Evolutionary conservation across 1,140 invertebrate species (phyloP).

Genomic region (Drosophila ananassae): DNA sequence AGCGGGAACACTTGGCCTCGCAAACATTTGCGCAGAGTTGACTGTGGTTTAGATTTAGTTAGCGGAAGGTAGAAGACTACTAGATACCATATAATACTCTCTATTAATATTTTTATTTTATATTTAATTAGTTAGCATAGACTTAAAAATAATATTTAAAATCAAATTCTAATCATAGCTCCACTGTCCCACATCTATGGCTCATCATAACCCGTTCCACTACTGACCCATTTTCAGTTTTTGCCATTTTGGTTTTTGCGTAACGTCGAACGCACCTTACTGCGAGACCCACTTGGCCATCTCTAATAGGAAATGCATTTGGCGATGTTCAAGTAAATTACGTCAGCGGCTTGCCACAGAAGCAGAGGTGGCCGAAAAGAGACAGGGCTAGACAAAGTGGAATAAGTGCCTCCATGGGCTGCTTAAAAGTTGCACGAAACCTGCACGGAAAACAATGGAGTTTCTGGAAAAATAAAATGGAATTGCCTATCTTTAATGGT

Average conservation of each 20-base stretch:
- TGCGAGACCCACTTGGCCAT: conserved; percentile 31
- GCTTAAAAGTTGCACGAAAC: conserved; percentile 69
- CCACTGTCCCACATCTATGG: conserved; percentile 3
- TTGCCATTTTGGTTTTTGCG: conserved; percentile 36
- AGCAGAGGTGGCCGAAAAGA: conserved; percentile 1
- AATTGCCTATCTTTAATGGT: no score
- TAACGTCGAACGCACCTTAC: conserved; percentile 41
- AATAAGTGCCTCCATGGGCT: conserved; percentile 69
- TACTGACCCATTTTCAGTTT: conserved; percentile 39
- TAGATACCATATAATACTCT: not conserved
- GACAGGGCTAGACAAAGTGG: conserved; percentile 12
- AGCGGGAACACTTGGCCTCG: conserved; percentile 29
- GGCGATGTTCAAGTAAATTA: conserved; percentile 69
- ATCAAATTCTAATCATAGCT: no score
- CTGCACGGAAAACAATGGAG: not conserved
- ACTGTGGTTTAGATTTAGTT: conserved; percentile 45
- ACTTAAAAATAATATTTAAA: no score
- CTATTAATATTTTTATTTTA: not conserved
- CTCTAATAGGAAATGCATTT: conserved; percentile 71
- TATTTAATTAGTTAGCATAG: no score
- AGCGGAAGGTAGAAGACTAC: not conserved
- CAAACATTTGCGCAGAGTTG: conserved; percentile 69
- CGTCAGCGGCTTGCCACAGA: conserved; percentile 69
- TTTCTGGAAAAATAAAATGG: not conserved
- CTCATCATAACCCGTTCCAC: conserved; percentile 17